phyloP scores from a whole-genome alignment of 1,140 invertebrate genomes.

The Drosophila tristis region DNA sequence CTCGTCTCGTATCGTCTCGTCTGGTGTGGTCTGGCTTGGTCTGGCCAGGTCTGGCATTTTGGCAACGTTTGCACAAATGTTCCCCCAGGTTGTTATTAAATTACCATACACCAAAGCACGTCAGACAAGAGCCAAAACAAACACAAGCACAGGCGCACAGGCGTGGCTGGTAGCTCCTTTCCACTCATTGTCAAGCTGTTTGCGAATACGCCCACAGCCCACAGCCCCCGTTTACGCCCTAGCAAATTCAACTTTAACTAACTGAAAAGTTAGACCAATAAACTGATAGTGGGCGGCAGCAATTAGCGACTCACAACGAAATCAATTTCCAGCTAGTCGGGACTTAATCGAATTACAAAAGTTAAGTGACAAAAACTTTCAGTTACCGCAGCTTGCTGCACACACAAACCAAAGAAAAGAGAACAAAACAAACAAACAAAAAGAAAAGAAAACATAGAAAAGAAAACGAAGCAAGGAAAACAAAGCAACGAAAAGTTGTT shows the following conservation, averaged over 20 bases:
- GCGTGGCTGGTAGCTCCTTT: too few relatives aligned
- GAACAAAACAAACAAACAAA: too few relatives aligned
- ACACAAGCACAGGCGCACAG: too few relatives aligned
- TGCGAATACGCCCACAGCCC: neutral
- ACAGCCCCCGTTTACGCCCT: neutral
- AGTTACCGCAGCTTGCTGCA: slow-evolving; percentile 19
- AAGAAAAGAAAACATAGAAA: neutral
- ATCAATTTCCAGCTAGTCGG: slow-evolving; percentile 72
- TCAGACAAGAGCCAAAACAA: neutral
- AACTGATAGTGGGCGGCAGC: slow-evolving; percentile 10
- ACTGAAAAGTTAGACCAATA: slow-evolving; percentile 52
- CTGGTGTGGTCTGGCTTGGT: too few relatives aligned
- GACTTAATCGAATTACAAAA: slow-evolving; percentile 74
- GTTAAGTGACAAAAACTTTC: slow-evolving; percentile 70
- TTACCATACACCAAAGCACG: slow-evolving; percentile 1
- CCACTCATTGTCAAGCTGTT: neutral
- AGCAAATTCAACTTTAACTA: neutral
- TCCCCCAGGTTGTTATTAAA: slow-evolving; percentile 9
- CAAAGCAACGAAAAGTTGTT: slow-evolving; percentile 30
- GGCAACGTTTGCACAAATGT: slow-evolving; percentile 68
- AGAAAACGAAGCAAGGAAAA: too few relatives aligned
- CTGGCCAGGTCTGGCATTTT: slow-evolving; percentile 6
- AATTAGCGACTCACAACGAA: slow-evolving; percentile 74
- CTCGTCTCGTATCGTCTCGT: too few relatives aligned
- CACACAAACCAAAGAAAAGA: too few relatives aligned